Percentiles rank a stretch among this genome's conserved stretches.
These are phyloP conservation scores for Nixonia krombeini DNA, from an alignment of 1,140 invertebrate species.

Conservation along the genomic window DNA sequence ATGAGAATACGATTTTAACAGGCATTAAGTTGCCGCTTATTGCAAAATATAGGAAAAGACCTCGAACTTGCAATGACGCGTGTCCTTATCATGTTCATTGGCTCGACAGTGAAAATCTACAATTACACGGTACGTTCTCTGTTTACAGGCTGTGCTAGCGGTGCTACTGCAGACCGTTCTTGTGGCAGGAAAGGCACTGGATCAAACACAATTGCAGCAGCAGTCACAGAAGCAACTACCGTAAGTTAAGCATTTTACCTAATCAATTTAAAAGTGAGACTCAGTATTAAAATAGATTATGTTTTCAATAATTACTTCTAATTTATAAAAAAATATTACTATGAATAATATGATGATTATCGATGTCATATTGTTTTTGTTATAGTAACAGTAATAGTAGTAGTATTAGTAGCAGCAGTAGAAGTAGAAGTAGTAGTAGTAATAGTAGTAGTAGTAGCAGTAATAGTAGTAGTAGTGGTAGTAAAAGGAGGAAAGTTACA, in stretches of 20 bases:
- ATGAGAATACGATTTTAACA: background rate
- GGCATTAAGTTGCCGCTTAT: background rate
- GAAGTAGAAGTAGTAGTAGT: no score
- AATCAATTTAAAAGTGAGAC: no score
- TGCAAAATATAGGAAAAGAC: slow-evolving; percentile 8
- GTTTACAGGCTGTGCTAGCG: slow-evolving; percentile 65
- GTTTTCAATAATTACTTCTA: background rate
- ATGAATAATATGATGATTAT: no score
- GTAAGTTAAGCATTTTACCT: slow-evolving; percentile 54
- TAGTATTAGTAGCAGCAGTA: no score
- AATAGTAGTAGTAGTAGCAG: no score
- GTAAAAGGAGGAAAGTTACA: no score
- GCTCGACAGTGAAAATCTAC: slow-evolving; percentile 25
- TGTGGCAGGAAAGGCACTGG: slow-evolving; percentile 67
- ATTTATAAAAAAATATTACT: background rate
- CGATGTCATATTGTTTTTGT: no score
- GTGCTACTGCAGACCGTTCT: slow-evolving; percentile 67
- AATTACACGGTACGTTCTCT: slow-evolving; percentile 26
- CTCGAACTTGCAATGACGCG: slow-evolving; percentile 13
- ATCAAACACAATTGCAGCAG: slow-evolving; percentile 58
- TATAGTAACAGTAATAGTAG: no score
- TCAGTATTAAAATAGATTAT: no score
- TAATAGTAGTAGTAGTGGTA: no score
- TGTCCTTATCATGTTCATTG: slow-evolving; percentile 21
- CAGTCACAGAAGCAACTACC: slow-evolving; percentile 55